Conservation (phyloP, 1,140 invertebrate species). For the Drosophila sp. region DNA sequence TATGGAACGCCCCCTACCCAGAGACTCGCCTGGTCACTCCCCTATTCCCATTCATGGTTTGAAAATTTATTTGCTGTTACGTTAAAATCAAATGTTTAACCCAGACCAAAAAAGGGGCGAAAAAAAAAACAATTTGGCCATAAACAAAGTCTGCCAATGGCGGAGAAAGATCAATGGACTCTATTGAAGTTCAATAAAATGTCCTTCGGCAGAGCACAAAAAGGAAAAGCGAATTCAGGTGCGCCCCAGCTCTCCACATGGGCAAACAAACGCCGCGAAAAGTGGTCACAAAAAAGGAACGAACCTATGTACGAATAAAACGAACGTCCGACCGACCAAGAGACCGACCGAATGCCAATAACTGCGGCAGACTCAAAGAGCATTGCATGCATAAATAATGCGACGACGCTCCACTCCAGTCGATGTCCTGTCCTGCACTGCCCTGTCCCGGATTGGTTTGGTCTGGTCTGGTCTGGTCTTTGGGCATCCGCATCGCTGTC, state of each 20-base stretch:
- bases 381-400: conserved; percentile 80
- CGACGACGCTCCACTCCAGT: conserved; percentile 31
- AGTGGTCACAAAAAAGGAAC: neutral
- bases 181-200: conserved; percentile 76
- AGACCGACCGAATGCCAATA: conserved; percentile 56
- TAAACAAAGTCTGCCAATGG: conserved; percentile 66
- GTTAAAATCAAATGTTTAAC: conserved; percentile 53
- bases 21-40: conserved; percentile 37
- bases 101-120: conserved; percentile 5
- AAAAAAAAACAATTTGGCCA: conserved; percentile 27
- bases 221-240: conserved; percentile 49
- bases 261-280: conserved; percentile 27
- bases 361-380: conserved; percentile 78
- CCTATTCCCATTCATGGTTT: conserved; percentile 13
- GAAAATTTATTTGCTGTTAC: conserved; percentile 42
- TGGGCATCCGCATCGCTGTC: conserved; percentile 8
- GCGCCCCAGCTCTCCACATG: conserved; percentile 3
- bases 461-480: neutral
- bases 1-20: conserved; percentile 37
- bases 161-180: conserved; percentile 68
- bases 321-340: conserved; percentile 18
- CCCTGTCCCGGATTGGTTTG: neutral
- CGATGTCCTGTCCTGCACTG: conserved; percentile 5
- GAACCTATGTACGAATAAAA: conserved; percentile 20
- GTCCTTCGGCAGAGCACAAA: conserved; percentile 29